Conservation (phyloP, 2,888 invertebrate genomes). For the Buathra laborator region DNA sequence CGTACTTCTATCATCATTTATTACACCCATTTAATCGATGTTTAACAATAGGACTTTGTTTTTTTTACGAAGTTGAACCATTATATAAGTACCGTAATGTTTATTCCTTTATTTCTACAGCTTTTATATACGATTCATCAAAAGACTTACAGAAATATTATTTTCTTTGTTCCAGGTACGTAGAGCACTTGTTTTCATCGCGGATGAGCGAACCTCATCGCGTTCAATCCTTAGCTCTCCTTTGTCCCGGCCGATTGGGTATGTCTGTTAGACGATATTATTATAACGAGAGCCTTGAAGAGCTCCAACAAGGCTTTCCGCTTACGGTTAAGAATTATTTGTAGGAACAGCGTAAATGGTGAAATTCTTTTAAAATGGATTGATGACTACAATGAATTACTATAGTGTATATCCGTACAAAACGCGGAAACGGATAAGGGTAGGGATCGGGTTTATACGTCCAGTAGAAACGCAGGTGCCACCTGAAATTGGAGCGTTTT, state of each 20-base stretch:
- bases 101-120: not conserved
- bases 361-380: slow-evolving; percentile 31
- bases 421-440: not conserved
- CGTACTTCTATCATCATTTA: too few relatives aligned
- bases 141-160: slow-evolving; percentile 27
- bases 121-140: not conserved
- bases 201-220: not conserved
- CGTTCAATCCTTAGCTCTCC: not conserved
- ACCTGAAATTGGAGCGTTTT: slow-evolving; percentile 82
- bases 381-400: slow-evolving; percentile 13
- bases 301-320: not conserved
- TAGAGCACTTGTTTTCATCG: slow-evolving; percentile 27
- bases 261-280: slow-evolving; percentile 34
- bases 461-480: slow-evolving; percentile 81
- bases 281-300: not conserved
- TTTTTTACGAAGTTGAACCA: not conserved
- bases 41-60: not conserved
- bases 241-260: slow-evolving; percentile 31
- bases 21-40: not conserved
- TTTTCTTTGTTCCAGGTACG: slow-evolving; percentile 57
- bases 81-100: not conserved
- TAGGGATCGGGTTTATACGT: slow-evolving; percentile 39
- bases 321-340: not conserved
- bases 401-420: not conserved
- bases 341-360: not conserved